Evolutionary conservation across 2,113 vertebrate species (phyloP).

Genomic region (Synodontis membranacea): DNA sequence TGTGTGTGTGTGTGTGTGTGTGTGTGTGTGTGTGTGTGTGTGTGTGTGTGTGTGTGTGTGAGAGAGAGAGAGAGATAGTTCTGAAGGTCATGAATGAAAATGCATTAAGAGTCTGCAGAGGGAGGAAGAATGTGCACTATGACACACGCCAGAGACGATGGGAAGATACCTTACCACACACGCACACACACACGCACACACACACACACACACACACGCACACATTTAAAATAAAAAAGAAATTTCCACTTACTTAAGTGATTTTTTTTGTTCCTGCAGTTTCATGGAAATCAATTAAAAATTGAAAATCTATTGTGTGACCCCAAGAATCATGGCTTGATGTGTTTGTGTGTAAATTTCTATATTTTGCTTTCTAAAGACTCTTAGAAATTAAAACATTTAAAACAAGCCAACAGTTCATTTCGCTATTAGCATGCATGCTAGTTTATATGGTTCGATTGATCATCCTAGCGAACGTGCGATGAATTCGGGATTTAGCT

Average conservation of each 20-base stretch:
- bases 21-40: neutral
- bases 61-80: neutral
- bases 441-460: too few relatives aligned
- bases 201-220: neutral
- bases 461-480: too few relatives aligned
- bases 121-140: neutral
- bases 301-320: too few relatives aligned
- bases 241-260: too few relatives aligned
- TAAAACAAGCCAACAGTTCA: too few relatives aligned
- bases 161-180: neutral
- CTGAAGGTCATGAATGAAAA: neutral
- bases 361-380: too few relatives aligned
- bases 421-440: too few relatives aligned
- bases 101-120: neutral
- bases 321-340: too few relatives aligned
- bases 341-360: too few relatives aligned
- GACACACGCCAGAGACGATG: neutral
- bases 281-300: neutral
- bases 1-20: neutral
- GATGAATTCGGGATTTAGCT: too few relatives aligned
- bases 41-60: constrained; percentile 1
- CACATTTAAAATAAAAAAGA: neutral
- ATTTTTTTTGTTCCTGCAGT: neutral
- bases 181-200: neutral
- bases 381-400: too few relatives aligned